Conservation (phyloP, 2,113 vertebrate genomes). For the Eolophus roseicapilla region DNA sequence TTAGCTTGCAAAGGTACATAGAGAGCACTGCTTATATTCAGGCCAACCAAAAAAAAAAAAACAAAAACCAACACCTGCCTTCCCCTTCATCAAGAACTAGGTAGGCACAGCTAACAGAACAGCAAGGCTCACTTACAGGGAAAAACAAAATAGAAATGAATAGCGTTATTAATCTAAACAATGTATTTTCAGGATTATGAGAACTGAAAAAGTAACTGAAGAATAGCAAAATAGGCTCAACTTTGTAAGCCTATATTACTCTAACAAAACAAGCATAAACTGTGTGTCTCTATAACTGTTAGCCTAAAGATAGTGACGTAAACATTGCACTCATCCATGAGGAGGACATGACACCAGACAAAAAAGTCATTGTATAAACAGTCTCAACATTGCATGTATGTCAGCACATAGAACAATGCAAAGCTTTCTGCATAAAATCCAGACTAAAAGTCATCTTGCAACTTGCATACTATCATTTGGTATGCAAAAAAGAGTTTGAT, state of each 20-base stretch:
- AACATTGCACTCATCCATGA: neutral
- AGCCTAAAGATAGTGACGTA: neutral
- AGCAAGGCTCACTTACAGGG: neutral
- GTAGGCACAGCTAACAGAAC: neutral
- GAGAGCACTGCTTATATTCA: neutral
- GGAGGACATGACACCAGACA: constrained; percentile 10
- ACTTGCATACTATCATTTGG: neutral
- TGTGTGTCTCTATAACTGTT: neutral
- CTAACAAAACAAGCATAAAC: neutral
- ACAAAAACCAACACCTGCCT: neutral
- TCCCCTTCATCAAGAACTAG: neutral
- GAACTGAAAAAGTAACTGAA: neutral
- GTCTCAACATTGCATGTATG: neutral
- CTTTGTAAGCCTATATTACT: neutral
- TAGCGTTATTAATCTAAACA: neutral
- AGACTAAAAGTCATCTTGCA: neutral
- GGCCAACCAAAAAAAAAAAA: neutral
- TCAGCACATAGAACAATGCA: constrained; percentile 40
- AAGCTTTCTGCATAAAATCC: constrained; percentile 13
- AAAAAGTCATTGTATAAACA: constrained; percentile 18
- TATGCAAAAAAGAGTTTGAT: neutral
- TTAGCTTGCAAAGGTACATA: neutral
- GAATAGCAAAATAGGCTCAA: neutral
- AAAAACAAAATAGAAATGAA: neutral
- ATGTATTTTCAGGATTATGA: neutral